phyloP scores from a whole-genome alignment of 2,113 vertebrate genomes.

The Trematomus loennbergii region DNA sequence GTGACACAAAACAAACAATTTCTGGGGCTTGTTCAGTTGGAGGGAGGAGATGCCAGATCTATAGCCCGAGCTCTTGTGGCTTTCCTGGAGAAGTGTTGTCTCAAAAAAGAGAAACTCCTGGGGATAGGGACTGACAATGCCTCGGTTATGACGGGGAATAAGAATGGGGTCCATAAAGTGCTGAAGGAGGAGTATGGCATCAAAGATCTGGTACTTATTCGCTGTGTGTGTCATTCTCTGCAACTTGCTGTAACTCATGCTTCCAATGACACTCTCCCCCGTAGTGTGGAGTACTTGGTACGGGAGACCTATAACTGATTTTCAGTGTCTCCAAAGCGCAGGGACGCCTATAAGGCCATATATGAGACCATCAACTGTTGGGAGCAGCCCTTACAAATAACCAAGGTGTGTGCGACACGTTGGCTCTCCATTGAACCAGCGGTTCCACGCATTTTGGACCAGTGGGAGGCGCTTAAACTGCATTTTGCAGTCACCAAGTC shows the following conservation, averaged over 20 bases:
- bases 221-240: not conserved
- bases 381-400: constrained; percentile 32
- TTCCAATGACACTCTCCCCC: not conserved
- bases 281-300: constrained; percentile 15
- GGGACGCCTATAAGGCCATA: constrained; percentile 16
- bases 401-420: constrained; percentile 25
- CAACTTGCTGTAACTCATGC: constrained; percentile 9
- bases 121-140: too few species aligned
- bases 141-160: too few species aligned
- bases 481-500: constrained; percentile 19
- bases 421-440: constrained; percentile 17
- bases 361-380: constrained; percentile 21
- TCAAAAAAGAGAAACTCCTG: too few species aligned
- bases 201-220: constrained; percentile 3
- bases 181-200: constrained; percentile 2
- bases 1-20: too few species aligned
- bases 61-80: too few species aligned
- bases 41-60: too few species aligned
- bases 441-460: constrained; percentile 17
- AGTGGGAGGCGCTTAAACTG: not conserved
- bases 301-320: constrained; percentile 10
- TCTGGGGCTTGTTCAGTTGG: too few species aligned
- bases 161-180: constrained; percentile 17
- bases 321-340: constrained; percentile 9
- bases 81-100: too few species aligned